Percentiles rank a stretch among this genome's conserved stretches.
phyloP scores from a whole-genome alignment of 2,888 invertebrate species.

The Hedychridium roseum region DNA sequence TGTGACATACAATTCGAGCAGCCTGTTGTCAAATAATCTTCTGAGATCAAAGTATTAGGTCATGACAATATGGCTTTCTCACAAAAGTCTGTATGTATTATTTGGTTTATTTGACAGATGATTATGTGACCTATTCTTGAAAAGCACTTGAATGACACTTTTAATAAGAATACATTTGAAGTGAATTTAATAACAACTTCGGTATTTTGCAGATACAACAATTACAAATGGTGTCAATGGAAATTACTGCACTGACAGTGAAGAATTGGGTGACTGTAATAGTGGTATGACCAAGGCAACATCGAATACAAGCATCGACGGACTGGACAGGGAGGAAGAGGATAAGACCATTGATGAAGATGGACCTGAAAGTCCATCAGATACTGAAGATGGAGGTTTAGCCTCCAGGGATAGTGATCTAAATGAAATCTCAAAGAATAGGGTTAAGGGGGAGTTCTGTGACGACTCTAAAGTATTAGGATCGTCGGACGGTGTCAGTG shows the following conservation, averaged over 20 bases:
- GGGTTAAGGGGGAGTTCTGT: constrained; percentile 26
- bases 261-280: constrained; percentile 39
- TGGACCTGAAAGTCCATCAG: constrained; percentile 25
- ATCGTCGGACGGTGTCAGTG: constrained; percentile 62
- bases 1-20: no score
- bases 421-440: constrained; percentile 37
- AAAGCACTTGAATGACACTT: no score
- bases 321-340: constrained; percentile 26
- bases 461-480: constrained; percentile 36
- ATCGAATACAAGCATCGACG: constrained; percentile 16
- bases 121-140: not conserved
- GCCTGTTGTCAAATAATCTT: no score
- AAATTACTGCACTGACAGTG: constrained; percentile 50
- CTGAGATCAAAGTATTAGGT: no score
- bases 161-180: no score
- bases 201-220: constrained; percentile 49
- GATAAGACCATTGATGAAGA: constrained; percentile 37
- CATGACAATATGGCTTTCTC: no score
- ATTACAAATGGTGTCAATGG: constrained; percentile 65
- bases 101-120: not conserved
- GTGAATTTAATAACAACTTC: no score
- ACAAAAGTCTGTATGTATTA: no score
- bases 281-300: constrained; percentile 6
- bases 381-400: constrained; percentile 24
- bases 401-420: constrained; percentile 35